A percentile compares a stretch with the other conserved stretches of the same genome.
These are phyloP conservation scores for Apamea anceps DNA, from an alignment of 2,888 invertebrate genomes.

Conservation along the genomic window DNA sequence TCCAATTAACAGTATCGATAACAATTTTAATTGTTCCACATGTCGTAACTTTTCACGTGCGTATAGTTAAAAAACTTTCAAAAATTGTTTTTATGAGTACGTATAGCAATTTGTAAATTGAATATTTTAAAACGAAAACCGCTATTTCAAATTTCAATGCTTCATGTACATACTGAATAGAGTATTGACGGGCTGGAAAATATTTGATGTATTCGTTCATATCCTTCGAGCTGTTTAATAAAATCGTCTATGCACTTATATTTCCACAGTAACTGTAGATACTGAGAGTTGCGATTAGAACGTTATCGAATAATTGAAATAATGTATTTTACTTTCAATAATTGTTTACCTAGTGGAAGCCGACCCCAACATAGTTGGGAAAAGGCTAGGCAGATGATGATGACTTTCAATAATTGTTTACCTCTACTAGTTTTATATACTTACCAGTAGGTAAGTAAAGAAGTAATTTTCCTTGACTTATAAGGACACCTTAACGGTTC, in stretches of 20 bases:
- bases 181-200: slow-evolving; percentile 35
- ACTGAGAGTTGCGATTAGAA: slow-evolving; percentile 10
- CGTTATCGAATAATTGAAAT: slow-evolving; percentile 41
- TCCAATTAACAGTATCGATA: slow-evolving; percentile 20
- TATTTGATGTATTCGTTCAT: slow-evolving; percentile 27
- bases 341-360: too few species aligned
- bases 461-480: background rate
- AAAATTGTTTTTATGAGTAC: slow-evolving; percentile 44
- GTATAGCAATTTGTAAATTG: slow-evolving; percentile 55
- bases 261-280: background rate
- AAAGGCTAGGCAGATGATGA: too few species aligned
- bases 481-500: background rate
- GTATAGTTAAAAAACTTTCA: slow-evolving; percentile 32
- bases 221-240: slow-evolving; percentile 26
- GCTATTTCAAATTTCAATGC: slow-evolving; percentile 54
- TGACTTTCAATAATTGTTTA: background rate
- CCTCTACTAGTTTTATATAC: background rate
- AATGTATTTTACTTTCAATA: slow-evolving; percentile 1
- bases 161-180: slow-evolving; percentile 50
- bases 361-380: too few species aligned
- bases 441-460: background rate
- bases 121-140: slow-evolving; percentile 51
- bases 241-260: slow-evolving; percentile 8
- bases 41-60: slow-evolving; percentile 48
- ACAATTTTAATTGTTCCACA: slow-evolving; percentile 42